Conservation (phyloP, 1,140 invertebrate genomes). For the Cyphomyrmex costatus region DNA sequence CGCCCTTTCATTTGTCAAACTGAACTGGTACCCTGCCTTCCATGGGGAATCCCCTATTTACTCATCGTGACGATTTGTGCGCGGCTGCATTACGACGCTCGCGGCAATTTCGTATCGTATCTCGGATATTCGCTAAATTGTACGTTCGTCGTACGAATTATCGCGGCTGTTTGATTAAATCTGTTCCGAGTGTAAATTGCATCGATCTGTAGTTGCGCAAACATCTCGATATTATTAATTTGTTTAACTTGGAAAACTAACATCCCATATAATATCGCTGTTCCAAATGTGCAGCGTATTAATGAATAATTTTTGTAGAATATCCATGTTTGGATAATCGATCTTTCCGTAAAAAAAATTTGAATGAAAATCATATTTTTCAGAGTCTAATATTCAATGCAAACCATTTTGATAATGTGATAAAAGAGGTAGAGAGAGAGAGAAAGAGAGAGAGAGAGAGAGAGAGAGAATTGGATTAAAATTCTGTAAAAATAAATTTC, state of each 20-base stretch:
- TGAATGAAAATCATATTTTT: not conserved
- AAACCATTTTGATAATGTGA: not conserved
- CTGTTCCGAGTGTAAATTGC: slow-evolving; percentile 9
- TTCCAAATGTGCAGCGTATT: not conserved
- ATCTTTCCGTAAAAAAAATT: slow-evolving; percentile 1
- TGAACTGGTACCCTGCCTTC: slow-evolving; percentile 25
- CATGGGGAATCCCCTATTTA: slow-evolving; percentile 50
- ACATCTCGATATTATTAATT: slow-evolving; percentile 36
- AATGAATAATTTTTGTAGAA: slow-evolving; percentile 24
- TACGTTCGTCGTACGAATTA: slow-evolving; percentile 41
- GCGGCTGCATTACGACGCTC: slow-evolving; percentile 39
- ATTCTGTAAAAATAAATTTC: not conserved
- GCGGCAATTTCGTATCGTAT: slow-evolving; percentile 50
- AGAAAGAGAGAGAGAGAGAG: not conserved
- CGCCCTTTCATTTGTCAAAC: slow-evolving; percentile 63
- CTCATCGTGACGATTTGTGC: slow-evolving; percentile 51
- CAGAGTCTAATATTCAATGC: slow-evolving; percentile 17
- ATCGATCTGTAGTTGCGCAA: slow-evolving; percentile 15
- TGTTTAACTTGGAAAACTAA: slow-evolving; percentile 5
- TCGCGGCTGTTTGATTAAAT: slow-evolving; percentile 39
- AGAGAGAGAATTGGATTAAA: not conserved
- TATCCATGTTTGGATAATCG: not conserved
- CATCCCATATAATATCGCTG: not conserved
- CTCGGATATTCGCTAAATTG: slow-evolving; percentile 36
- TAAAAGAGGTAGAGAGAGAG: not conserved